Evolutionary conservation across 1,140 invertebrate genomes (phyloP).

Genomic region (Diorhabda elongata): DNA sequence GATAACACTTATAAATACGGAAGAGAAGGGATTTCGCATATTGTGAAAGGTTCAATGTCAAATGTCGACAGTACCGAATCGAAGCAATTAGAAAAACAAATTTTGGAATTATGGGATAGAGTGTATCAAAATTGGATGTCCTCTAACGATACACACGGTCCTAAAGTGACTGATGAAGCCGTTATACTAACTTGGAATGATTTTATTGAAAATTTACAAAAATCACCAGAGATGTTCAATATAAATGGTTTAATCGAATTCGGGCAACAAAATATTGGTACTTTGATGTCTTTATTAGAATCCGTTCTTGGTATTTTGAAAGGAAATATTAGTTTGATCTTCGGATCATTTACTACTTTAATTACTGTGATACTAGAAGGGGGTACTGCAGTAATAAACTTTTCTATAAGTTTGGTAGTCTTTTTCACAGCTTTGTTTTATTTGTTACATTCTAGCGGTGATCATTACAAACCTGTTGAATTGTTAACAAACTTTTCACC

Average conservation of each 20-base stretch:
- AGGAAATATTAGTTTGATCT: constrained; percentile 88
- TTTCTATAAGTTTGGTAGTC: constrained; percentile 87
- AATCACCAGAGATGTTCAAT: constrained; percentile 73
- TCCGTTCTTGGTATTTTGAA: constrained; percentile 91
- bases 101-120: constrained; percentile 88
- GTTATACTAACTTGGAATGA: constrained; percentile 67
- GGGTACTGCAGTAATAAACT: constrained; percentile 89
- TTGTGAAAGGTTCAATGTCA: constrained; percentile 70
- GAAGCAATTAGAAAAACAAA: constrained; percentile 82
- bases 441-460: constrained; percentile 81
- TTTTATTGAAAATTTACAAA: constrained; percentile 66
- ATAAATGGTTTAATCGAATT: constrained; percentile 72
- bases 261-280: constrained; percentile 89
- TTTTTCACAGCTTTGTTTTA: constrained; percentile 97
- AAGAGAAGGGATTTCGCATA: constrained; percentile 75
- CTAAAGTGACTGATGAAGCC: constrained; percentile 64
- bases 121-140: constrained; percentile 90
- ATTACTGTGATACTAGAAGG: constrained; percentile 86
- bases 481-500: constrained; percentile 73
- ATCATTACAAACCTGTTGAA: constrained; percentile 88
- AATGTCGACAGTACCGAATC: constrained; percentile 79
- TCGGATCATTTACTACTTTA: constrained; percentile 79
- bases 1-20: constrained; percentile 92
- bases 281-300: constrained; percentile 81
- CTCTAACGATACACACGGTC: constrained; percentile 58